Evolutionary conservation across 2,888 invertebrate species (phyloP), one percentile per base, ranked within the genome.

Genomic region (Metalampra italica): DNA sequence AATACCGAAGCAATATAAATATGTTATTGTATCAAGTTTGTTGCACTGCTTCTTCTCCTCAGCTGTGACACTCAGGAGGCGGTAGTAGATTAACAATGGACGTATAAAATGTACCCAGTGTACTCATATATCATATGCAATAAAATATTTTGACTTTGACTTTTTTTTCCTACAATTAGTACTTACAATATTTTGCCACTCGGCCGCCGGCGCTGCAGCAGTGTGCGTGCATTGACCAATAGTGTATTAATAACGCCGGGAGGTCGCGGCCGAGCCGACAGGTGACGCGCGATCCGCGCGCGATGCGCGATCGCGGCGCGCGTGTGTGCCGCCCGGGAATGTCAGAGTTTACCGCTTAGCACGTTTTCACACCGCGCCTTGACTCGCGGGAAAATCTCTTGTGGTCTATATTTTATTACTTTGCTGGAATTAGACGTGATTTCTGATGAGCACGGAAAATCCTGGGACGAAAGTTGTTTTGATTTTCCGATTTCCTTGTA

Each of bases 171-270:
- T n/a, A n/a, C n/a, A 42, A 42, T 29, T 29, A 11, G 9, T 5
- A 29, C 13, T 45, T 40, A 46, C 40, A 7, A n/a, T 30, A 14
- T 46, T 46, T 32, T 29, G 14, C 40, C 40, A 15, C 4, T 22
- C 30, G 15, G 46, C 43, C 52, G 42, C 30, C 22, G 46, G 42
- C 52, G 42, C 47, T 54, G 45, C 47, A 45, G 9, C 30, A 14
- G 75, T 77, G 78, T 80, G 79, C 59, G 78, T 75, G 69, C 73
- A 71, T 83, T 86, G 87, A 86, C 86, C 86, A 85, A 85, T 80
- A 76, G 64, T 58, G 64, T 67, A 82, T 82, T 80, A 79, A 71
- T 72, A 75, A 70, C 71, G 68, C 60, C 62, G 76, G 80, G 79
- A 83, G 84, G 83, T 85, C 83, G 83, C 75, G 75, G 69, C 64